These are phyloP conservation scores for Phyllotreta striolata DNA, from an alignment of 2,888 invertebrate species.

Conservation along the genomic window DNA sequence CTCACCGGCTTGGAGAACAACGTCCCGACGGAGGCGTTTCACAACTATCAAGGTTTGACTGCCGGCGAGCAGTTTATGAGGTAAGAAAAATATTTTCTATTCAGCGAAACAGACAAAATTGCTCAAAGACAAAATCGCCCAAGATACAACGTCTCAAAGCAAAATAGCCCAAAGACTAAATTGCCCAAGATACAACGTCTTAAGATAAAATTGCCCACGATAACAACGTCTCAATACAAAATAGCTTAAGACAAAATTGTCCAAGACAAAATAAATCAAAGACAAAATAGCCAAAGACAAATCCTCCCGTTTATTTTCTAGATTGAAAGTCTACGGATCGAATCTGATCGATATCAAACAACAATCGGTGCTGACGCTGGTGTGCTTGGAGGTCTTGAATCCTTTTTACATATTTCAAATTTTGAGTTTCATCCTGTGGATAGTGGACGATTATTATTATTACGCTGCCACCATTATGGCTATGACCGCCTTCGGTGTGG, in stretches of 20 bases:
- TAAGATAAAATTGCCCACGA: too few species aligned
- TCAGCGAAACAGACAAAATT: too few species aligned
- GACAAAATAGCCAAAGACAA: too few species aligned
- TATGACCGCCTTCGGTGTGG: slow-evolving; percentile 85
- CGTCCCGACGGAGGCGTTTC: slow-evolving; percentile 70
- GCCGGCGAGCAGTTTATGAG: slow-evolving; percentile 70
- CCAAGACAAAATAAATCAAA: too few species aligned
- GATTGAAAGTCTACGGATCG: slow-evolving; percentile 81
- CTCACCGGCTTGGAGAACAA: slow-evolving; percentile 78
- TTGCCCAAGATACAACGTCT: too few species aligned
- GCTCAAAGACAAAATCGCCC: too few species aligned
- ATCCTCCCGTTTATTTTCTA: too few species aligned
- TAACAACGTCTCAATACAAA: too few species aligned
- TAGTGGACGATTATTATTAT: slow-evolving; percentile 87
- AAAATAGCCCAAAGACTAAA: too few species aligned
- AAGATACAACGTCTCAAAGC: too few species aligned
- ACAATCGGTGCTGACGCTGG: slow-evolving; percentile 73
- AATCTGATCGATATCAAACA: slow-evolving; percentile 87
- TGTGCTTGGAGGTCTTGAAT: slow-evolving; percentile 85
- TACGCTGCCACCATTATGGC: slow-evolving; percentile 87
- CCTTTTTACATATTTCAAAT: slow-evolving; percentile 97
- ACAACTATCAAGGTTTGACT: slow-evolving; percentile 69
- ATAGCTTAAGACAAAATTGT: too few species aligned
- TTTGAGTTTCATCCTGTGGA: slow-evolving; percentile 89
- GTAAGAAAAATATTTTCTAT: too few species aligned